A percentile compares a stretch with the other conserved stretches of the same genome.
Evolutionary conservation across 2,888 invertebrate species (phyloP).

Genomic region (Drosophila conformis): DNA sequence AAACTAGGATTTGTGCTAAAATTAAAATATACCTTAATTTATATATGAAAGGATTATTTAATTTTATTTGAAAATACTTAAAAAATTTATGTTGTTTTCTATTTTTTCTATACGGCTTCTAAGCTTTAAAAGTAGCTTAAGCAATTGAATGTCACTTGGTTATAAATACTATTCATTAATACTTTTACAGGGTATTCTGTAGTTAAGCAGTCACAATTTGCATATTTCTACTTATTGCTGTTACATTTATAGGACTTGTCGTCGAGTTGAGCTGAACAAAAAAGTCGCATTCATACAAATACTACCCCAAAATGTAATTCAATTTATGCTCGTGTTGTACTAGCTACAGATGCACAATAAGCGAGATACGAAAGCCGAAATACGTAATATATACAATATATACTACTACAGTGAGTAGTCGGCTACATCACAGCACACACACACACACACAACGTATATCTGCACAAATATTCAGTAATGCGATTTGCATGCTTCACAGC

Average conservation of each 20-base stretch:
- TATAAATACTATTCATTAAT: neutral
- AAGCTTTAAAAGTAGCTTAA: neutral
- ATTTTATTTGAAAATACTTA: accelerated
- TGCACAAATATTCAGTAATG: slow-evolving; percentile 28
- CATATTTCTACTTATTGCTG: slow-evolving; percentile 4
- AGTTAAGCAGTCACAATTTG: neutral
- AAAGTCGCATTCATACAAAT: slow-evolving; percentile 43
- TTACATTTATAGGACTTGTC: slow-evolving; percentile 39
- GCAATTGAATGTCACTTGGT: neutral
- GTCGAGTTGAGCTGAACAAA: slow-evolving; percentile 9
- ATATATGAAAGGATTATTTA: neutral
- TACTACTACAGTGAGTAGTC: slow-evolving; percentile 15
- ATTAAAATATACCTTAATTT: neutral
- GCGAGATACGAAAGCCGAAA: slow-evolving; percentile 9
- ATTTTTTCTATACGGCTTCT: neutral
- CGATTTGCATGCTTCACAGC: slow-evolving; percentile 57
- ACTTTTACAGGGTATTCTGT: slow-evolving; percentile 9
- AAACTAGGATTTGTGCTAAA: neutral
- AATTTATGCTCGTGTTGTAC: slow-evolving; percentile 46
- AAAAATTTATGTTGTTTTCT: accelerated
- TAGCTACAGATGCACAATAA: slow-evolving; percentile 14
- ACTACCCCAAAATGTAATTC: slow-evolving; percentile 57
- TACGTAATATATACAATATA: neutral
- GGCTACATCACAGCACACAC: slow-evolving; percentile 19
- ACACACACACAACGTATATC: neutral